A percentile compares a stretch with the other conserved stretches of the same genome.
Conservation (phyloP, 2,888 invertebrate genomes). For the Crossocerus cetratus region DNA sequence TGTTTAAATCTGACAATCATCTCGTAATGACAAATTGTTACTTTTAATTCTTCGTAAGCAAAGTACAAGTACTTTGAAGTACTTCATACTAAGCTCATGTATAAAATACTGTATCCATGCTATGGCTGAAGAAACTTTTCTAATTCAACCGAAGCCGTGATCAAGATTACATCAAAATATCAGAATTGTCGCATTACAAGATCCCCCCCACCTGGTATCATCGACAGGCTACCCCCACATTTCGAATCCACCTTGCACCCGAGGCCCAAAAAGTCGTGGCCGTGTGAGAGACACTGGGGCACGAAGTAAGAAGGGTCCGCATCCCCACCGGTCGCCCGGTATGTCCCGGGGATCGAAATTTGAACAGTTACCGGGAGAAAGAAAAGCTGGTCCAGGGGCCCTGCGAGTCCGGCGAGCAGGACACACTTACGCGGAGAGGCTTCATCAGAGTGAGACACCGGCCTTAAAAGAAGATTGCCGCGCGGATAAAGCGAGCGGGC, state of each 20-base stretch:
- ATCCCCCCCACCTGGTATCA: no score
- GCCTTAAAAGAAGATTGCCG: conserved; percentile 20
- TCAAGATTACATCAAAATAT: no score
- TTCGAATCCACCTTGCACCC: background rate
- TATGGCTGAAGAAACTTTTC: no score
- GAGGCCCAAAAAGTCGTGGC: conserved; percentile 12
- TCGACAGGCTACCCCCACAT: no score
- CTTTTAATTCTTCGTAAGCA: no score
- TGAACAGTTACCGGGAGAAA: conserved; percentile 73
- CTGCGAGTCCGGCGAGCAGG: conserved; percentile 35
- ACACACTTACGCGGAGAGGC: conserved; percentile 2
- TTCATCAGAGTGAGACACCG: background rate
- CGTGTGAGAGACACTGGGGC: conserved; percentile 69
- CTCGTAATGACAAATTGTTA: no score
- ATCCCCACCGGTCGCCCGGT: conserved; percentile 60
- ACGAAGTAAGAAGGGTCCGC: conserved; percentile 63
- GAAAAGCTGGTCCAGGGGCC: conserved; percentile 68
- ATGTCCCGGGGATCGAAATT: conserved; percentile 68
- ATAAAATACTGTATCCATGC: no score
- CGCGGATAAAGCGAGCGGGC: conserved; percentile 24
- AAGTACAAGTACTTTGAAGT: no score
- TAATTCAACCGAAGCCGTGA: no score
- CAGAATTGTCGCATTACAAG: no score
- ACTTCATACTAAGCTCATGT: no score
- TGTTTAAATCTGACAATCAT: no score